Evolutionary conservation across 2,888 invertebrate species (phyloP).

Genomic region (Lycocerus yunnanus): DNA sequence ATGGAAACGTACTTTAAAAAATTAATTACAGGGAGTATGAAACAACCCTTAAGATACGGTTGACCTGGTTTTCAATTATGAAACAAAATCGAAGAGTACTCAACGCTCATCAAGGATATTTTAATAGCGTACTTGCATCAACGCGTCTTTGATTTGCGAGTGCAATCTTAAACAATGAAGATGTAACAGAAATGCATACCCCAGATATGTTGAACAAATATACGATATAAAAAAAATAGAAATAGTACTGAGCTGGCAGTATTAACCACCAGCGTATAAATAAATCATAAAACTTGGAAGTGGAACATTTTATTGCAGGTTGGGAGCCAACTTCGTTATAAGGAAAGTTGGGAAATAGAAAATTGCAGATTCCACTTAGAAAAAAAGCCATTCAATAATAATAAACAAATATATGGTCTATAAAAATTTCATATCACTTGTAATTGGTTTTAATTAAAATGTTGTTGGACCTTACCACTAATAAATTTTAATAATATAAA

Average conservation of each 20-base stretch:
- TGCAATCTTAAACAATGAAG: not conserved
- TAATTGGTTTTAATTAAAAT: not conserved
- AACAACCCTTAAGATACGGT: conserved; percentile 20
- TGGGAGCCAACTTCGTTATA: conserved; percentile 5
- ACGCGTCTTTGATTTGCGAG: not conserved
- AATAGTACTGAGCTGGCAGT: conserved; percentile 29
- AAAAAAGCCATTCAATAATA: not conserved
- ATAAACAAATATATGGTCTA: not conserved
- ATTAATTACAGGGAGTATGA: conserved; percentile 17
- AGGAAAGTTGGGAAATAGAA: not conserved
- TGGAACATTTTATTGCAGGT: conserved; percentile 22
- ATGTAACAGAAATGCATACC: not conserved
- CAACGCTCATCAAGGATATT: not conserved
- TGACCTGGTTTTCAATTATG: conserved; percentile 19
- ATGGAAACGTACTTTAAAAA: not conserved
- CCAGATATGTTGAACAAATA: not conserved
- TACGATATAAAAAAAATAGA: conserved; percentile 13
- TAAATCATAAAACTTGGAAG: conserved; percentile 35
- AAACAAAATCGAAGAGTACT: conserved; percentile 20
- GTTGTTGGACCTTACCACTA: not conserved
- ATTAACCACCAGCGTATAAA: conserved; percentile 34
- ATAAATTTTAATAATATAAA: not conserved
- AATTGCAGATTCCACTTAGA: not conserved
- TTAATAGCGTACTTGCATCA: conserved; percentile 5
- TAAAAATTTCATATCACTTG: not conserved